Evolutionary conservation across 2,888 invertebrate species (phyloP), one percentile per base, ranked within the genome.

Genomic region (Priocnemis perturbator): DNA sequence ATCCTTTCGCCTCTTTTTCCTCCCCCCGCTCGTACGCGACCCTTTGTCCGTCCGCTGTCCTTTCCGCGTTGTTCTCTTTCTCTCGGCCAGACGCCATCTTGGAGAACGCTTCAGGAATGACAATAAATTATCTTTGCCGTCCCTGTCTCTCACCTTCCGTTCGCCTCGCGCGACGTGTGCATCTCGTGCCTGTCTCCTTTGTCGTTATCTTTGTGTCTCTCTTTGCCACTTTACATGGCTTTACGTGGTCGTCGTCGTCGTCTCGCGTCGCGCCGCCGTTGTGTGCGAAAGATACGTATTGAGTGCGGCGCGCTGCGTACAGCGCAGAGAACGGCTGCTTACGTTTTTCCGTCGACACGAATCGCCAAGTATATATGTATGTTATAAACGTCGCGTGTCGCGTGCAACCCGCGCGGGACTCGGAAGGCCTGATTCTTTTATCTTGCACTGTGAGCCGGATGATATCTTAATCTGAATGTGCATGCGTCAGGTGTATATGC

Each of bases 31-130:
- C n/a, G n/a, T n/a, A n/a, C n/a, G n/a, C n/a, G n/a, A n/a, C n/a
- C n/a, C n/a, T n/a, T n/a, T n/a, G n/a, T n/a, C n/a, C n/a, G n/a
- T n/a, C n/a, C n/a, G n/a, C n/a, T n/a, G n/a, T 37, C 9, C 37
- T 56, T 47, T 48, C 20, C 37, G 37, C 37, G 37, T 37, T 37
- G 37, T 21, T 58, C 44, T 48, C 23, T 57, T 56, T 60, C 60
- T 58, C 30, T 50, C 56, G 61, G 45, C 50, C 67, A 64, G 17
- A 70, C 58, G 87, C 88, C 88, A 88, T 87, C 83, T 87, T 87
- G 85, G 75, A 81, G 81, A 26, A 83, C 82, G 81, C 83, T 80
- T 73, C 69, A 70, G 69, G 79, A 81, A 78, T 79, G 81, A 85
- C 78, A 79, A 86, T 83, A 83, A 84, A 85, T 82, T 82, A 76